Percentiles rank a stretch among this genome's conserved stretches.
These are phyloP conservation scores for Herpailurus yagouaroundi DNA, from an alignment of 2,113 vertebrate species.

Conservation along the genomic window DNA sequence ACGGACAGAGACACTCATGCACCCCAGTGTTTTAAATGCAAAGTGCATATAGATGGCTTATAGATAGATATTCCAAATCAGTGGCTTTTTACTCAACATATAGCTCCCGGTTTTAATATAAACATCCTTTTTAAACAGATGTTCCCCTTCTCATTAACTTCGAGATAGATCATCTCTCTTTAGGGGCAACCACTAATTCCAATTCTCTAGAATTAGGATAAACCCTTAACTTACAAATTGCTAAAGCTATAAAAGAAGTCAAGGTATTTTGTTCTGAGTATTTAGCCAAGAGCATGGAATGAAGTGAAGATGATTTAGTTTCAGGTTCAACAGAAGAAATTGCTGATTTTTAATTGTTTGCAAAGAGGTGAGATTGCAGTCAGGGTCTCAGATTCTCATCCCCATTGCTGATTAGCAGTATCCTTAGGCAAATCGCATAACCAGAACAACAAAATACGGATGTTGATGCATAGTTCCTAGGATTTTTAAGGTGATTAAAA, in stretches of 20 bases:
- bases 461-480: background rate
- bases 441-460: background rate
- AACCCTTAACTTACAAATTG: background rate
- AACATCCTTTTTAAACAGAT: background rate
- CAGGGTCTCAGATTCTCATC: background rate
- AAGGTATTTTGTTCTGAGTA: background rate
- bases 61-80: background rate
- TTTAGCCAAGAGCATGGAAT: background rate
- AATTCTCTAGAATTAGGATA: constrained; percentile 11
- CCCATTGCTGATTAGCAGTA: background rate
- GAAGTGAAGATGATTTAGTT: background rate
- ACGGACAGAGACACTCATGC: no score
- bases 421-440: background rate
- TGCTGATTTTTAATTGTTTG: background rate
- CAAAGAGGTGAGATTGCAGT: background rate
- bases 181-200: background rate
- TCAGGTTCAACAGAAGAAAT: background rate
- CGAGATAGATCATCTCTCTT: background rate
- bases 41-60: background rate
- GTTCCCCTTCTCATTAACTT: background rate
- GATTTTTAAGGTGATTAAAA: background rate
- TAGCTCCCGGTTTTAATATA: constrained; percentile 11
- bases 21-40: background rate
- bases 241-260: background rate
- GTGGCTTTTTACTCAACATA: constrained; percentile 37